phyloP scores from a whole-genome alignment of 2,888 invertebrate genomes.

The Tiliacea aurago region DNA sequence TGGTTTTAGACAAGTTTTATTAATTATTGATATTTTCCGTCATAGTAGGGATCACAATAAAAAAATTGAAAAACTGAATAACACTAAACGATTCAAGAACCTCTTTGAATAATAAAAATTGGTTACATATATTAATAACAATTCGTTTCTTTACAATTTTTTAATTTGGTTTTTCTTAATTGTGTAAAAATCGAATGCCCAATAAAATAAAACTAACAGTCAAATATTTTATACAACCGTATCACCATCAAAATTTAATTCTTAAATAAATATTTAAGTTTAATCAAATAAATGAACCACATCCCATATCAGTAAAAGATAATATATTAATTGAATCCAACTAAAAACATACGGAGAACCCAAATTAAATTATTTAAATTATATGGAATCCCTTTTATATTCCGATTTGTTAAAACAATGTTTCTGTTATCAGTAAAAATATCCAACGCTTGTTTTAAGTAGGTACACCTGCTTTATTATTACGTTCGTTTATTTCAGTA shows the following conservation, averaged over 20 bases:
- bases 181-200: no score
- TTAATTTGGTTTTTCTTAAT: no score
- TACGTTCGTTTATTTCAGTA: neutral
- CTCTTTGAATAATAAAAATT: no score
- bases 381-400: neutral
- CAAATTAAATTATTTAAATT: neutral
- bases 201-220: no score
- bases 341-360: neutral
- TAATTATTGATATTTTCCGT: neutral
- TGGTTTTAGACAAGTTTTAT: no score
- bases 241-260: no score
- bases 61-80: neutral
- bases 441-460: neutral
- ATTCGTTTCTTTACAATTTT: no score
- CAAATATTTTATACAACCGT: no score
- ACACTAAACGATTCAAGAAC: neutral
- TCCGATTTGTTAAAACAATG: neutral
- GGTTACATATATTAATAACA: no score
- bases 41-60: neutral
- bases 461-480: neutral
- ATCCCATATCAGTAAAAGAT: neutral
- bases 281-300: no score
- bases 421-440: neutral
- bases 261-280: no score
- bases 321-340: neutral